phyloP scores from a whole-genome alignment of 92 coral and sea anemone species.

The Actinostola sp. region DNA sequence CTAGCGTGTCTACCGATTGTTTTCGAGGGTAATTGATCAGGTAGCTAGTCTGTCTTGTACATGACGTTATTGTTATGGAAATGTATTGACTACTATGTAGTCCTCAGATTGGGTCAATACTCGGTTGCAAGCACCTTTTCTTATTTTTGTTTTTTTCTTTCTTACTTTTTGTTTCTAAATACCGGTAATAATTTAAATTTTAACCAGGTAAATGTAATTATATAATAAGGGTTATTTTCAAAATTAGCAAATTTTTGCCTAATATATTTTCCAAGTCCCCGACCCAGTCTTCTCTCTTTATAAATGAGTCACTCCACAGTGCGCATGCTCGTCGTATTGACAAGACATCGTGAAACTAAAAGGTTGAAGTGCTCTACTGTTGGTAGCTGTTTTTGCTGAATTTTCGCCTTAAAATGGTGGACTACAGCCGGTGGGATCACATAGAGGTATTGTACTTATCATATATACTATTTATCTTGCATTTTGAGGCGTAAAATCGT shows the following conservation, averaged over 20 bases:
- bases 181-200: too few relatives aligned
- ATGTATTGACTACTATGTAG: too few relatives aligned
- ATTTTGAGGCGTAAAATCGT: not conserved
- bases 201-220: too few relatives aligned
- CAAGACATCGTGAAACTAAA: not conserved
- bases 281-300: constrained; percentile 1
- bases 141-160: too few relatives aligned
- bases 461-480: not conserved
- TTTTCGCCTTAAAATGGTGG: constrained; percentile 78
- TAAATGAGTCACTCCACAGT: not conserved
- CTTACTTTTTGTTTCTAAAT: too few relatives aligned
- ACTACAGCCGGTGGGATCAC: constrained; percentile 99
- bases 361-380: not conserved
- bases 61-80: too few relatives aligned
- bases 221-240: too few relatives aligned
- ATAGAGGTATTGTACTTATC: constrained; percentile 70
- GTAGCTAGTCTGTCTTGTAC: too few relatives aligned
- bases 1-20: too few relatives aligned
- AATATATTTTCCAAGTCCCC: not conserved
- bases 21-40: too few relatives aligned
- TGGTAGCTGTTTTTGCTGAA: not conserved
- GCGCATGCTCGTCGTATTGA: constrained; percentile 21
- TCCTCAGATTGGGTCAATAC: too few relatives aligned
- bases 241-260: not conserved
- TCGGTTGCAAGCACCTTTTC: too few relatives aligned